Evolutionary conservation across 2,113 vertebrate species (phyloP).

Genomic region (human): DNA sequence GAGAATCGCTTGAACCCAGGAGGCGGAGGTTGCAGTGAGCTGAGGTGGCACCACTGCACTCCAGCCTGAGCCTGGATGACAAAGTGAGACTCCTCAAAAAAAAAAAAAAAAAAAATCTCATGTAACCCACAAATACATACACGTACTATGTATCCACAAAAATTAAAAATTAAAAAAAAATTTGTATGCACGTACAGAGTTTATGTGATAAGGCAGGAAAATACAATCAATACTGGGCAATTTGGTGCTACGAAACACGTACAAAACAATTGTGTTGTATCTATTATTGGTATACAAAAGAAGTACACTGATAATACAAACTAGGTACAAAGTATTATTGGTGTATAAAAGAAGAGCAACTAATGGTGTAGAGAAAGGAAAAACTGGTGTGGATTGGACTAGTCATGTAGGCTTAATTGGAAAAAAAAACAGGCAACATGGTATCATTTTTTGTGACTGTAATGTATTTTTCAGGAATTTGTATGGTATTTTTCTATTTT

Average conservation of each 20-base stretch:
- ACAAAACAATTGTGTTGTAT: too few species aligned
- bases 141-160: too few species aligned
- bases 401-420: not conserved
- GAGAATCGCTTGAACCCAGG: not conserved
- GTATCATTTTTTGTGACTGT: not conserved
- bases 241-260: not conserved
- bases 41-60: too few species aligned
- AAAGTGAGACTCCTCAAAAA: not conserved
- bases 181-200: not conserved
- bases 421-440: not conserved
- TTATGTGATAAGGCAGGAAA: not conserved
- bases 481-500: constrained; percentile 29
- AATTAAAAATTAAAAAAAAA: too few species aligned
- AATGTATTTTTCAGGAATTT: constrained; percentile 8
- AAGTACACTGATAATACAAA: not conserved
- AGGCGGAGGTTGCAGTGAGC: too few species aligned
- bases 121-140: too few species aligned
- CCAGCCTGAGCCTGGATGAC: not conserved
- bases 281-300: too few species aligned
- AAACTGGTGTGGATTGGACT: not conserved
- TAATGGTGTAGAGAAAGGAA: not conserved
- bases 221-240: not conserved
- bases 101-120: not conserved
- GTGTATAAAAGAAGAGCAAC: not conserved
- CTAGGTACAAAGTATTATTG: not conserved